Evolutionary conservation across 2,797 vertebrate genomes (phyloP), one percentile per base, ranked within the genome.

Genomic region (Onychomys leucogaster): DNA sequence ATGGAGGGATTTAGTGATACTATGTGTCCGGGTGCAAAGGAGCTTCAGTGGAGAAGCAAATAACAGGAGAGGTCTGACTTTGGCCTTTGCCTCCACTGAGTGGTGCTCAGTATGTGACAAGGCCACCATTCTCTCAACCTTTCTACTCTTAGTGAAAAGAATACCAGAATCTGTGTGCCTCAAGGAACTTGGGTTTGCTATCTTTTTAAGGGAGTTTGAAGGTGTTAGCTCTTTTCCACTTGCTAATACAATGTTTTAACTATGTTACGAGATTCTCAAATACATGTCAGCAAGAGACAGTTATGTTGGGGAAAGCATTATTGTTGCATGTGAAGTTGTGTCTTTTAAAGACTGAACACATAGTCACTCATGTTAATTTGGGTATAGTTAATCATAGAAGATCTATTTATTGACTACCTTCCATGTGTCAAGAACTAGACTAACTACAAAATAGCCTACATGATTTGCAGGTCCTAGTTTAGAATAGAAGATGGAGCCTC

Each of bases 231-330:
- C 89, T 90, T 5, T 6, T 91, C 13, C 52, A 34, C 59, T 17
- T 91, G 23, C 75, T 84, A 93, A 41, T 65, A 61, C 89, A 83
- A 32, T 52, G 13, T 78, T 91, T 91, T 77, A n/a, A 61, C n/a
- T 11, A 5, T 82, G 49, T 94, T 57, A 87, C 8, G 13, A 87
- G 69, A 57, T 49, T 69, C n/a, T 91, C 87, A 61, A 71, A 82
- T 83, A 3, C 71, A 76, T 27, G 34, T 61, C 95, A 76, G 14
- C 41, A 86, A 87, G 78, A 84, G 65, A 46, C 32, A 34, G 29
- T 25, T 94, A 12, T 59, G 49, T 65, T 96, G 75, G 81, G 34
- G 73, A 78, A 55, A 41, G 4, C n/a, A 6, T 95, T 67, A 52
- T 43, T 6, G 32, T 29, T 89, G n/a, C 17, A 89, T 25, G 37